These are phyloP conservation scores for Limnothrissa miodon DNA, from an alignment of 2,113 vertebrate genomes.

Conservation along the genomic window DNA sequence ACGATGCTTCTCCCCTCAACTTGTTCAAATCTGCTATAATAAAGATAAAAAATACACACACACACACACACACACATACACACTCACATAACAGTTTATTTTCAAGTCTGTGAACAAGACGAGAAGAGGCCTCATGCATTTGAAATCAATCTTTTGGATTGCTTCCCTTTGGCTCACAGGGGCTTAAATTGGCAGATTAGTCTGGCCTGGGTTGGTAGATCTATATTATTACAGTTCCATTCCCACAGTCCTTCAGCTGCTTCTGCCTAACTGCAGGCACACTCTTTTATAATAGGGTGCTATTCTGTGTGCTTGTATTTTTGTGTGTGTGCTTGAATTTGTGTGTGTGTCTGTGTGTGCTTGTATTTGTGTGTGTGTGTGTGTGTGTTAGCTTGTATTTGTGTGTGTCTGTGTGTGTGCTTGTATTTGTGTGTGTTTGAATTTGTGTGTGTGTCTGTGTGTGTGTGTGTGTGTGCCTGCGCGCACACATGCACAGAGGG, in stretches of 20 bases:
- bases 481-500: background rate
- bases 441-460: no score
- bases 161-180: background rate
- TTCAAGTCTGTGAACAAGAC: background rate
- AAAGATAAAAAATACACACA: background rate
- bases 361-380: background rate
- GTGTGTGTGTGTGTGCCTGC: background rate
- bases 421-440: background rate
- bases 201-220: background rate
- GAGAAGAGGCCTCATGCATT: background rate
- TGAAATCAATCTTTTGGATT: background rate
- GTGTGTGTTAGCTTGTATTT: background rate
- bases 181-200: constrained; percentile 4
- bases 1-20: background rate
- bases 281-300: background rate
- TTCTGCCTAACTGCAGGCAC: background rate
- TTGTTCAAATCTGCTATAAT: background rate
- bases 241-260: background rate
- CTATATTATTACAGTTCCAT: background rate
- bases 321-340: background rate
- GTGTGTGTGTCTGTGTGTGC: background rate
- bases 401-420: background rate
- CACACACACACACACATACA: background rate
- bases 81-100: background rate
- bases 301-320: background rate